A percentile compares a stretch with the other conserved stretches of the same genome.
Conservation (phyloP, 1,140 invertebrate genomes). For the Hylaeus volcanicus region DNA sequence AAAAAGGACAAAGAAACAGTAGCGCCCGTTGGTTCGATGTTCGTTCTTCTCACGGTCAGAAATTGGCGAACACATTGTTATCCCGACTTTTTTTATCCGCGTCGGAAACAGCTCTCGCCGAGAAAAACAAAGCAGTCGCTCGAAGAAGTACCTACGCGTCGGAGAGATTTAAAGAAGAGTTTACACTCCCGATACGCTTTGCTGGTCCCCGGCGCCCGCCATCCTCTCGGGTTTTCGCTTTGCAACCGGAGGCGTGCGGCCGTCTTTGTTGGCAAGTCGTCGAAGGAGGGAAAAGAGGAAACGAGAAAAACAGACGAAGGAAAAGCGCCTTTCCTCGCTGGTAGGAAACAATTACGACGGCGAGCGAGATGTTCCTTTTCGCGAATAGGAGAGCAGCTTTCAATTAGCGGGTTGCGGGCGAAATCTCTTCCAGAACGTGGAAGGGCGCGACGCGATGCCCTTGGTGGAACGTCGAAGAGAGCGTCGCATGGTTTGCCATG, state of each 20-base stretch:
- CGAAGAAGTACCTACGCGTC: constrained; percentile 23
- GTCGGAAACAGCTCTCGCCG: neutral
- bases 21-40: neutral
- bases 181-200: constrained; percentile 48
- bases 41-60: neutral
- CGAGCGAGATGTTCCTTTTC: neutral
- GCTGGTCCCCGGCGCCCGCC: neutral
- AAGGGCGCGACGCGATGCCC: too few relatives aligned
- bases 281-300: neutral
- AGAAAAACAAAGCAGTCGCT: constrained; percentile 33
- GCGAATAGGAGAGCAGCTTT: constrained; percentile 38
- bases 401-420: constrained; percentile 53
- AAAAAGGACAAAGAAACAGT: neutral
- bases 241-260: constrained; percentile 12
- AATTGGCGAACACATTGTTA: neutral
- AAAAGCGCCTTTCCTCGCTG: constrained; percentile 39
- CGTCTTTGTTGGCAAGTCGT: constrained; percentile 42
- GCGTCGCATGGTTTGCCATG: constrained; percentile 29
- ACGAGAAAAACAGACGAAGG: constrained; percentile 19
- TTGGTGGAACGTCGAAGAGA: neutral
- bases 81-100: neutral
- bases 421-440: constrained; percentile 2
- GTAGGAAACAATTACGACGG: constrained; percentile 55
- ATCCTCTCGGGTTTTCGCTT: constrained; percentile 15
- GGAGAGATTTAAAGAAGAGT: constrained; percentile 52